Conservation (phyloP, 2,113 vertebrate genomes). For the Isichthys henryi region DNA sequence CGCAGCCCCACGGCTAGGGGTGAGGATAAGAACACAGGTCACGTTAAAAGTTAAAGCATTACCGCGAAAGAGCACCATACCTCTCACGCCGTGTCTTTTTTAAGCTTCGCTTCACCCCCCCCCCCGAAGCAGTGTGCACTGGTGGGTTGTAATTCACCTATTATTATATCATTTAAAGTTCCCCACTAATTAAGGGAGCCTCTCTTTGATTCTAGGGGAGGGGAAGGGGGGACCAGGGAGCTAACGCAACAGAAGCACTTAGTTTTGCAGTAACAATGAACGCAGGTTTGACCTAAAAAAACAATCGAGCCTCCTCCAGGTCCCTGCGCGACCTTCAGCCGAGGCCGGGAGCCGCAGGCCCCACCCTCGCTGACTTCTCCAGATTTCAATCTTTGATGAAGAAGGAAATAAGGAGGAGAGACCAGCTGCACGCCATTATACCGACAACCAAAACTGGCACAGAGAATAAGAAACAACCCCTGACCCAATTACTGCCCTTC, state of each 20-base stretch:
- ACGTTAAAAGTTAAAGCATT: not conserved
- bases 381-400: not conserved
- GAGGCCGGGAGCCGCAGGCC: not conserved
- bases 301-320: not conserved
- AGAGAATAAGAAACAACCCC: not conserved
- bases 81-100: not conserved
- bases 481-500: not conserved
- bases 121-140: not conserved
- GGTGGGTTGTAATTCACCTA: not conserved
- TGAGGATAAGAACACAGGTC: not conserved
- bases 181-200: not conserved
- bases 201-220: not conserved
- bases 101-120: not conserved
- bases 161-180: not conserved
- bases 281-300: not conserved
- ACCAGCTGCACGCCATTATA: constrained; percentile 13
- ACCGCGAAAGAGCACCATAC: not conserved
- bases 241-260: not conserved
- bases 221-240: not conserved
- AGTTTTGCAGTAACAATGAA: not conserved
- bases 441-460: constrained; percentile 2
- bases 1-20: not conserved
- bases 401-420: not conserved
- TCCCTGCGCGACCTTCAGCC: not conserved
- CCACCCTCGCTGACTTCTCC: not conserved